These are phyloP conservation scores for Lamellibrachia luymesi DNA, from an alignment of 1,140 invertebrate genomes.

Conservation along the genomic window DNA sequence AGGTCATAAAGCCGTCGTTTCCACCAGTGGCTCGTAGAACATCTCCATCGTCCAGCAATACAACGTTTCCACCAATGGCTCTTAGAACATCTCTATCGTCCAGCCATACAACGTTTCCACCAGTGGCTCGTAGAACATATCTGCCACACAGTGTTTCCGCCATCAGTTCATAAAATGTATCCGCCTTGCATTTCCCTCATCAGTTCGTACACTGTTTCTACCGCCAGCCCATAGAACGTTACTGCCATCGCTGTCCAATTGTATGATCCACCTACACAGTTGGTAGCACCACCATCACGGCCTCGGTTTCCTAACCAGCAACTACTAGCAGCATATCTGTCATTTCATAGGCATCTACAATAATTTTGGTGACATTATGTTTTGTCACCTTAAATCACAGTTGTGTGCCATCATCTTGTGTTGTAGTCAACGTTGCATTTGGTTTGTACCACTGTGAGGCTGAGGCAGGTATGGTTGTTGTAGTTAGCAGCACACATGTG, in stretches of 20 bases:
- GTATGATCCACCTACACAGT: not conserved
- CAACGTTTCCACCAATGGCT: too few species aligned
- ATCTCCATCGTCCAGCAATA: too few species aligned
- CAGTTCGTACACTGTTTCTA: not conserved
- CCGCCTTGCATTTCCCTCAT: not conserved
- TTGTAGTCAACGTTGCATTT: too few species aligned
- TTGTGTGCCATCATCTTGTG: too few species aligned
- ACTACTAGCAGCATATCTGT: not conserved
- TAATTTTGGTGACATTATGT: not conserved
- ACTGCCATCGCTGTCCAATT: not conserved
- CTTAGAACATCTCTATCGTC: not conserved
- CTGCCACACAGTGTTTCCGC: too few species aligned
- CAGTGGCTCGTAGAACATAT: too few species aligned
- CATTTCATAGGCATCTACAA: not conserved
- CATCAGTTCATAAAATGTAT: not conserved
- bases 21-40: too few species aligned
- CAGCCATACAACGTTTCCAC: too few species aligned
- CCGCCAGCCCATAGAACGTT: not conserved
- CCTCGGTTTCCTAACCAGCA: not conserved
- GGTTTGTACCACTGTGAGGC: too few species aligned
- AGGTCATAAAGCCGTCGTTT: too few species aligned
- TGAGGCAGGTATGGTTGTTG: not conserved
- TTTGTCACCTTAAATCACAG: not conserved
- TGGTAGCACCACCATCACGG: not conserved
- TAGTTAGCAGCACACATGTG: not conserved